phyloP scores from a whole-genome alignment of 2,113 vertebrate genomes.

The Canis aureus region DNA sequence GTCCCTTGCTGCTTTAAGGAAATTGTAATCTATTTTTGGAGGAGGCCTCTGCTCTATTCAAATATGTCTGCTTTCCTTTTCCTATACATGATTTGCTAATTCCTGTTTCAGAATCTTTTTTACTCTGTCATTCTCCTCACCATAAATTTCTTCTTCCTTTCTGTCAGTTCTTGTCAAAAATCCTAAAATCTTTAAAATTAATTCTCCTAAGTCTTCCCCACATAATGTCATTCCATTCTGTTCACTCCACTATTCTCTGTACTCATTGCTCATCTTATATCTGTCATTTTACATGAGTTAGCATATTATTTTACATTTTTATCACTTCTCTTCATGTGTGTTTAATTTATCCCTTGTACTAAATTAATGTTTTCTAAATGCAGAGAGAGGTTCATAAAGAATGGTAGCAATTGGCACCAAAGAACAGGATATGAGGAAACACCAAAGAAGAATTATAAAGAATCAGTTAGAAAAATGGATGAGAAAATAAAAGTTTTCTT shows the following conservation, averaged over 20 bases:
- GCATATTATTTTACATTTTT: background rate
- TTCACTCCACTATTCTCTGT: background rate
- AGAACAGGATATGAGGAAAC: slow-evolving; percentile 1
- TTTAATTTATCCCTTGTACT: background rate
- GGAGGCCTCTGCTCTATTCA: slow-evolving; percentile 12
- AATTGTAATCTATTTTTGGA: slow-evolving; percentile 42
- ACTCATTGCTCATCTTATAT: background rate
- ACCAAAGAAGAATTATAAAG: background rate
- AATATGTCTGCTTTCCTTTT: slow-evolving; percentile 65
- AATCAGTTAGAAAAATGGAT: background rate
- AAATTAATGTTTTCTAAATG: slow-evolving; percentile 1
- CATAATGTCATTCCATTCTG: background rate
- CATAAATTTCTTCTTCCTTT: slow-evolving; percentile 31
- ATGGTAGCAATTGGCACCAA: background rate
- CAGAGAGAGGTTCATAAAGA: slow-evolving; percentile 12
- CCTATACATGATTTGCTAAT: slow-evolving; percentile 40
- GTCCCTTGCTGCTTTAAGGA: background rate
- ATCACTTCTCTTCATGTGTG: background rate
- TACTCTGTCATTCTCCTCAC: slow-evolving; percentile 57
- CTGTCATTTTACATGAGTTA: background rate
- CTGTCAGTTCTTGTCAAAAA: background rate
- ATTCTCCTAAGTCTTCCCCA: slow-evolving; percentile 6
- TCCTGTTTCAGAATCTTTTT: slow-evolving; percentile 61
- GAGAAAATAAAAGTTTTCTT: background rate
- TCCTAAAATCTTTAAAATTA: slow-evolving; percentile 53